phyloP scores from a whole-genome alignment of 1,140 invertebrate species.

The Contarinia nasturtii region DNA sequence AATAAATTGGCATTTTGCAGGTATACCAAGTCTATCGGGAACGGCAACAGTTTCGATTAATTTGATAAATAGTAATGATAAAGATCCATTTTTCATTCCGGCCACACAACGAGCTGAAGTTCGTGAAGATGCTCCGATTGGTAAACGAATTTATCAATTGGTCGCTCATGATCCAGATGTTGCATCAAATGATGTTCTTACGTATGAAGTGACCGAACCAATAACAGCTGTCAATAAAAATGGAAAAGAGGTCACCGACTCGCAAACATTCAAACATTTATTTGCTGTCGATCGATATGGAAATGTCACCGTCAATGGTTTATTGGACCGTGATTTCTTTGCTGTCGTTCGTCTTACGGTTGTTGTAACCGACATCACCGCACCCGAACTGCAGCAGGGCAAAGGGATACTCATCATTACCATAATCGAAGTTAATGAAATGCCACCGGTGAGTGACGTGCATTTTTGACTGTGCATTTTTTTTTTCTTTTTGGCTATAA shows the following conservation, averaged over 20 bases:
- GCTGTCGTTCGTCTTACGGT: conserved; percentile 38
- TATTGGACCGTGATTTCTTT: conserved; percentile 20
- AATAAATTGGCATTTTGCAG: conserved; percentile 21
- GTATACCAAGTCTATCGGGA: conserved; percentile 57
- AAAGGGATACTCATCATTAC: conserved; percentile 63
- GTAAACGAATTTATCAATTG: conserved; percentile 50
- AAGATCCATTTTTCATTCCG: conserved; percentile 69
- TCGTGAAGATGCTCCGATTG: conserved; percentile 54
- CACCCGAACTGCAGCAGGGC: conserved; percentile 51
- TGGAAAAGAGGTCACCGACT: conserved; percentile 46
- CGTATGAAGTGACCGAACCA: conserved; percentile 49
- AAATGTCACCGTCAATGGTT: conserved; percentile 39
- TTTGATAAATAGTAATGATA: conserved; percentile 75
- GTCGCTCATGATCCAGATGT: conserved; percentile 69
- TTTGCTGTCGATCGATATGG: conserved; percentile 52
- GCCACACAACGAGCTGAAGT: conserved; percentile 58
- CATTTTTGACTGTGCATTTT: no score
- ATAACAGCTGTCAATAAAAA: conserved; percentile 63
- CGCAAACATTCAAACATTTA: conserved; percentile 40
- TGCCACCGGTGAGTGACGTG: conserved; percentile 26
- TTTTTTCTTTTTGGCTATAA: no score
- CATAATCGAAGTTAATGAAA: conserved; percentile 62
- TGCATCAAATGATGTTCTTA: conserved; percentile 39
- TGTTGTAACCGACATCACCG: conserved; percentile 60
- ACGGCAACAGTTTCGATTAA: conserved; percentile 58